phyloP scores from a whole-genome alignment of 2,797 vertebrate species.

The Centropyge bicolor region DNA sequence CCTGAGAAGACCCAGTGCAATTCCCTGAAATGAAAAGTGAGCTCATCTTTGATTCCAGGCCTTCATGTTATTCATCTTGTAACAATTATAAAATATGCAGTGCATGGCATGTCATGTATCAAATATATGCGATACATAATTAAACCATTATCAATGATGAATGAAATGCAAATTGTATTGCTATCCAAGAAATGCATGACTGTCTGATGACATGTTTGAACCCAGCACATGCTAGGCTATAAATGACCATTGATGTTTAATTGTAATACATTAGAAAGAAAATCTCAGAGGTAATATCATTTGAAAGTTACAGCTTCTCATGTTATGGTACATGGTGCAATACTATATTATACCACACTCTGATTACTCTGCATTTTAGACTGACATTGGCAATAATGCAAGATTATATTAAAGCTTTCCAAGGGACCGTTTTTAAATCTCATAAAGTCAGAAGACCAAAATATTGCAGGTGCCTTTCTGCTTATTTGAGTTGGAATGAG shows the following conservation, averaged over 20 bases:
- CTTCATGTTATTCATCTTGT: constrained; percentile 12
- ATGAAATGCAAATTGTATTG: constrained; percentile 35
- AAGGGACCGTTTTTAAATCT: no score
- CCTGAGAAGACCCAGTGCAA: constrained; percentile 2
- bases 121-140: constrained; percentile 38
- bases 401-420: no score
- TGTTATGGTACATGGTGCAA: no score
- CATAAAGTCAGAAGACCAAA: background rate
- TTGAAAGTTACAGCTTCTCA: no score
- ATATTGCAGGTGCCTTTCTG: background rate
- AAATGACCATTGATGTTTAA: background rate
- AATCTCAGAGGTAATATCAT: no score
- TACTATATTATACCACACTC: no score
- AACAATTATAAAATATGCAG: constrained; percentile 44
- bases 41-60: constrained; percentile 11
- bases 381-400: no score
- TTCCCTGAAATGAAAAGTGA: constrained; percentile 26
- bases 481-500: no score
- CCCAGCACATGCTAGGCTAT: background rate
- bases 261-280: background rate
- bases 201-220: background rate
- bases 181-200: background rate
- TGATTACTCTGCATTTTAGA: no score
- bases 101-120: constrained; percentile 31
- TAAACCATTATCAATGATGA: constrained; percentile 35